A percentile compares a stretch with the other conserved stretches of the same genome.
Evolutionary conservation across 2,888 invertebrate species (phyloP).

Genomic region (Macrosiphum euphorbiae): DNA sequence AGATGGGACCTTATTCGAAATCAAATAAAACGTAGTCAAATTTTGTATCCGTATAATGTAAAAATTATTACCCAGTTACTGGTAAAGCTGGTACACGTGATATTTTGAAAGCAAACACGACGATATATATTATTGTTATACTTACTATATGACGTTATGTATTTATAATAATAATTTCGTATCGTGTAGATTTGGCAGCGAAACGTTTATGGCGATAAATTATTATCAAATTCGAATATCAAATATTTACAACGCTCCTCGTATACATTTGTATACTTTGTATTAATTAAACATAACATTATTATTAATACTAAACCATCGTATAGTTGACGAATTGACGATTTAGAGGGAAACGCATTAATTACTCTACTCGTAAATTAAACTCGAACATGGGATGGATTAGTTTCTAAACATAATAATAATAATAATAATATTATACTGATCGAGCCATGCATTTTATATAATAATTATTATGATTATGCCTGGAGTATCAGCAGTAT

Average conservation of each 20-base stretch:
- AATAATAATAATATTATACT: neutral
- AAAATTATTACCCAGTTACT: neutral
- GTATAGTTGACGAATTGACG: conserved; percentile 7
- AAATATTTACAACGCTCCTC: neutral
- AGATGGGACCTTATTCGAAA: conserved; percentile 3
- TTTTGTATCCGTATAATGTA: neutral
- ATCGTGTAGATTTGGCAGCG: neutral
- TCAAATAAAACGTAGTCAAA: neutral
- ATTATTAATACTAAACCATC: neutral
- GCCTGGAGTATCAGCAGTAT: too few relatives aligned
- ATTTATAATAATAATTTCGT: neutral
- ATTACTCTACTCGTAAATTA: conserved; percentile 1
- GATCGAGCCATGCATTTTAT: neutral
- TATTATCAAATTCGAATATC: neutral
- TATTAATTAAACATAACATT: neutral
- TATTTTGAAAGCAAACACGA: neutral
- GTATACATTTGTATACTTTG: neutral
- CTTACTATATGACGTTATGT: neutral
- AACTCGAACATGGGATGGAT: neutral
- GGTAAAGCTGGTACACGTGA: neutral
- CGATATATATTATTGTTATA: neutral
- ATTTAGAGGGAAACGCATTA: neutral
- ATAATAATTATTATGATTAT: neutral
- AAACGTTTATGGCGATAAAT: conserved; percentile 1
- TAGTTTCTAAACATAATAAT: neutral